Percentiles rank a stretch among this genome's conserved stretches.
These are phyloP conservation scores for Pollicipes pollicipes DNA, from an alignment of 1,140 invertebrate species.

Conservation along the genomic window DNA sequence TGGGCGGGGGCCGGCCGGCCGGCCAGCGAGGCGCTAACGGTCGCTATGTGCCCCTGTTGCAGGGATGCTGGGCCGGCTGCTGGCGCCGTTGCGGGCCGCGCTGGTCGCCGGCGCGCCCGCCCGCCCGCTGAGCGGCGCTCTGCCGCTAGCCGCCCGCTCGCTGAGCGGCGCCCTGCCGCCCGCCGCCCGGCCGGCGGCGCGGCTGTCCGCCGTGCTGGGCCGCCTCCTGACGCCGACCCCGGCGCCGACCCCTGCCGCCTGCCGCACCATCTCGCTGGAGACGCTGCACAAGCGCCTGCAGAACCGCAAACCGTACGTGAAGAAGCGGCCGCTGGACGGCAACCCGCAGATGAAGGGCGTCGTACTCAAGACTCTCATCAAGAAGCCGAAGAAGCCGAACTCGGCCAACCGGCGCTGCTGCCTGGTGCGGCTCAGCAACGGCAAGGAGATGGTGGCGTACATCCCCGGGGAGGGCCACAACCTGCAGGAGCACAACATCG, in stretches of 20 bases:
- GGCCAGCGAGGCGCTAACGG: neutral
- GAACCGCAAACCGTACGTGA: slow-evolving; percentile 24
- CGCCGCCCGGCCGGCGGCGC: too few relatives aligned
- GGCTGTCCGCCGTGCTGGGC: neutral
- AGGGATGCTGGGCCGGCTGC: neutral
- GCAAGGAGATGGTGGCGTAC: slow-evolving; percentile 60
- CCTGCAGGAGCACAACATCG: slow-evolving; percentile 61
- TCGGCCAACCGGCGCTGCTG: slow-evolving; percentile 97
- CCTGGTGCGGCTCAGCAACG: slow-evolving; percentile 67
- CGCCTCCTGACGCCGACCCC: too few relatives aligned
- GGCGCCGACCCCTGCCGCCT: too few relatives aligned
- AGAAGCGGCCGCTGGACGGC: slow-evolving; percentile 44
- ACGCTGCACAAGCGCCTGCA: neutral
- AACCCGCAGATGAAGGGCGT: slow-evolving; percentile 68
- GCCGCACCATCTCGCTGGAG: neutral
- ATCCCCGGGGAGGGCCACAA: slow-evolving; percentile 94
- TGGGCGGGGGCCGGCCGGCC: too few relatives aligned
- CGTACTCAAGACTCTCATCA: slow-evolving; percentile 71
- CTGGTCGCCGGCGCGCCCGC: neutral
- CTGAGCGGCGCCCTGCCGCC: too few relatives aligned
- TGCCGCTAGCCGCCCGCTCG: too few relatives aligned
- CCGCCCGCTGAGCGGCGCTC: too few relatives aligned
- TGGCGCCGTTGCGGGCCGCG: neutral
- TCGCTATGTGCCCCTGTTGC: neutral
- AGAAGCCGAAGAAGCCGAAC: slow-evolving; percentile 97